phyloP scores from a whole-genome alignment of 2,797 vertebrate species.

The Bradypodion pumilum region DNA sequence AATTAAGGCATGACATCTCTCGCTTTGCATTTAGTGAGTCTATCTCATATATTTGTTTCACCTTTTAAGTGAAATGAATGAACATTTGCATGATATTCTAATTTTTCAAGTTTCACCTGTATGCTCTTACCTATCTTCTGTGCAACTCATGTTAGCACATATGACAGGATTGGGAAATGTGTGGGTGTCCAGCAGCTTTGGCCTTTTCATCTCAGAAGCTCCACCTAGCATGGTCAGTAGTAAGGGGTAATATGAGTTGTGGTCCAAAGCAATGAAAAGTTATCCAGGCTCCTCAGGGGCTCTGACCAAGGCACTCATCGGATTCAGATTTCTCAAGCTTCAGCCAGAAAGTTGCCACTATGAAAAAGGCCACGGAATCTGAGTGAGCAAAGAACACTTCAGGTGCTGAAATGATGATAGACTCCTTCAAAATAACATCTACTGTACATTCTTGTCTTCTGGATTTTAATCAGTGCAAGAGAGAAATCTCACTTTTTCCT shows the following conservation, averaged over 20 bases:
- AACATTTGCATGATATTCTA: too few species aligned
- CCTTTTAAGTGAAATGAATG: too few species aligned
- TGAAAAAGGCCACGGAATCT: neutral
- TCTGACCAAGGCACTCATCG: neutral
- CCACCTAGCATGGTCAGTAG: neutral
- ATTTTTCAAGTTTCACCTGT: too few species aligned
- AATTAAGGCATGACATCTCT: too few species aligned
- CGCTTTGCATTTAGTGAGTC: too few species aligned
- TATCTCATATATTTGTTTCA: too few species aligned
- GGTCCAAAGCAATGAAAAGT: too few species aligned
- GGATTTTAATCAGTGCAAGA: slow-evolving; percentile 22
- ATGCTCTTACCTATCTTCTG: neutral
- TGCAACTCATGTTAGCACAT: neutral
- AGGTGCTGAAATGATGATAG: neutral
- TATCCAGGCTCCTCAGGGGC: neutral
- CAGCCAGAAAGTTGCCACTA: neutral
- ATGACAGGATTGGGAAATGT: neutral
- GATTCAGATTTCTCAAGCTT: neutral
- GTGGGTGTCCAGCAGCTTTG: neutral
- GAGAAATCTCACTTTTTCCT: slow-evolving; percentile 34
- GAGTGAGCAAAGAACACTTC: neutral
- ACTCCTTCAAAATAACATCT: neutral
- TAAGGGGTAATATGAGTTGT: neutral
- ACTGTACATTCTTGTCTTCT: slow-evolving; percentile 33
- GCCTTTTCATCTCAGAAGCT: neutral